Evolutionary conservation across 37 sponge, comb jelly and placozoan species (phyloP).

Genomic region (Ephydatia muelleri): DNA sequence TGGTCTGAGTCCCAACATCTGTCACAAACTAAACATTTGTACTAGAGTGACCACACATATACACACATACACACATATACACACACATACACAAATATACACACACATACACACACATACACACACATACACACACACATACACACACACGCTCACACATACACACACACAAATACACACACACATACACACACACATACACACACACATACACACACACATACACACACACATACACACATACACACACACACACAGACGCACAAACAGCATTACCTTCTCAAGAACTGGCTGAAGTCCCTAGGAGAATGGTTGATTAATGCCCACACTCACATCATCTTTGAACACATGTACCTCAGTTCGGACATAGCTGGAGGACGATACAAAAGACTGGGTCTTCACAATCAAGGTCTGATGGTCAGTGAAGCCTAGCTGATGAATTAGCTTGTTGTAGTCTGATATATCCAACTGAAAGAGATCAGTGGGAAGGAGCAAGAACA

Average conservation of each 20-base stretch:
- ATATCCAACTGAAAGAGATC: conserved; percentile 37
- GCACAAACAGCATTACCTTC: background rate
- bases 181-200: conserved; percentile 4
- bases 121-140: background rate
- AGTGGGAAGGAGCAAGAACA: background rate
- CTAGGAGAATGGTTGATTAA: background rate
- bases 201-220: background rate
- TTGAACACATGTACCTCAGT: background rate
- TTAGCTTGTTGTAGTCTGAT: conserved; percentile 60
- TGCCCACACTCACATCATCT: background rate
- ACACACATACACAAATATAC: background rate
- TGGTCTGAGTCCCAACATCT: too few relatives aligned
- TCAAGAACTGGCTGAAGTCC: conserved; percentile 2
- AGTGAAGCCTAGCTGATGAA: conserved; percentile 74
- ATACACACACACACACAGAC: background rate
- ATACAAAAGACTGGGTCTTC: conserved; percentile 25
- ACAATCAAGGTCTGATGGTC: conserved; percentile 66
- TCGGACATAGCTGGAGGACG: conserved; percentile 13
- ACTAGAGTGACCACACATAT: too few relatives aligned
- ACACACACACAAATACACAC: too few relatives aligned
- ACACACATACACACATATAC: too few relatives aligned
- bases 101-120: background rate
- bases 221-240: background rate
- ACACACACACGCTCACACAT: too few relatives aligned
- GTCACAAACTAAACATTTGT: too few relatives aligned